These are phyloP conservation scores for Polyodon spathula DNA, from an alignment of 2,113 vertebrate species.

Conservation along the genomic window DNA sequence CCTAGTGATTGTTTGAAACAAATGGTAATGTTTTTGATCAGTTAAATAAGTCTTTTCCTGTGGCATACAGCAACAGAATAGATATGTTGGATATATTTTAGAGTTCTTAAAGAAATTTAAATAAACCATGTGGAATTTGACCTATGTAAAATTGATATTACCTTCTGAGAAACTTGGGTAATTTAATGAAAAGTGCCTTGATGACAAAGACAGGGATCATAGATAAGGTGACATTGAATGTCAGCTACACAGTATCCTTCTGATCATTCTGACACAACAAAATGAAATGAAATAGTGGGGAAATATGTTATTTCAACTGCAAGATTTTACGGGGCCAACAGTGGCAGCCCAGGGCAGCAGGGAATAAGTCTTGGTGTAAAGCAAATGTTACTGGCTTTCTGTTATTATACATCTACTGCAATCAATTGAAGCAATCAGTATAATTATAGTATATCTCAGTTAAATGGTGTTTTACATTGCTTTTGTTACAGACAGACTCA, in stretches of 20 bases:
- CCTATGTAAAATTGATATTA: not conserved
- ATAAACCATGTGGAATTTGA: not conserved
- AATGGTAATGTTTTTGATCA: slow-evolving; percentile 1
- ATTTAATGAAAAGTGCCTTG: slow-evolving; percentile 34
- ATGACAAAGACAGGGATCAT: slow-evolving; percentile 23
- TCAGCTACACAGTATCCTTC: slow-evolving; percentile 3
- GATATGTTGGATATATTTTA: not conserved
- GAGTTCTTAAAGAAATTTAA: not conserved
- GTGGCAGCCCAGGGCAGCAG: not conserved
- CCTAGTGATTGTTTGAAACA: not conserved
- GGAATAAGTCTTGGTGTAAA: not conserved
- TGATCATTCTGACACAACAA: not conserved
- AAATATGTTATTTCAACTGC: not conserved
- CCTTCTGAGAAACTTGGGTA: slow-evolving; percentile 10
- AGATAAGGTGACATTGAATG: too few species aligned
- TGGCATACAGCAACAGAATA: not conserved
- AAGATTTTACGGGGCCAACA: not conserved
- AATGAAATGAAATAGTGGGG: not conserved
- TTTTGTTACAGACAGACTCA: too few species aligned
- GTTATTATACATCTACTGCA: too few species aligned
- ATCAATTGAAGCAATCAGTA: too few species aligned
- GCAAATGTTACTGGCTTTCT: not conserved
- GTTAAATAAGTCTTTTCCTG: slow-evolving; percentile 7
- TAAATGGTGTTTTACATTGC: too few species aligned
- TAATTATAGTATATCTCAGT: too few species aligned